Percentiles rank a stretch among this genome's conserved stretches.
phyloP scores from a whole-genome alignment of 2,113 vertebrate species.

The Perca fluviatilis region DNA sequence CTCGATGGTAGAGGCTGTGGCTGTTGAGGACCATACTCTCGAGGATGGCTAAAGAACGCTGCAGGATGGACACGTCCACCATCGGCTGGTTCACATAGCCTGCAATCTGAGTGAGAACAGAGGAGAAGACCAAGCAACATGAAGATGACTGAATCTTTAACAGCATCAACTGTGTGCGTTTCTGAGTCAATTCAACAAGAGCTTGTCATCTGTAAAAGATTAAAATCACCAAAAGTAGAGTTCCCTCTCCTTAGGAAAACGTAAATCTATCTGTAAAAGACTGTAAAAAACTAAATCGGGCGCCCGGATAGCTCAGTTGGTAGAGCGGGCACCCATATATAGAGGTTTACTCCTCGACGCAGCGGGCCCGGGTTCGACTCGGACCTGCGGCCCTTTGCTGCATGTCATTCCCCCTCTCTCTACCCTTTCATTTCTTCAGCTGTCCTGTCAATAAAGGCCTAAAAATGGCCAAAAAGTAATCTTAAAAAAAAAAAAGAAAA shows the following conservation, averaged over 20 bases:
- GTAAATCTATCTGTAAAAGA: not conserved
- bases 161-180: not conserved
- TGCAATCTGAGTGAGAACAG: slow-evolving; percentile 87
- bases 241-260: not conserved
- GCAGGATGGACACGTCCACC: slow-evolving; percentile 97
- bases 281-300: not conserved
- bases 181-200: not conserved
- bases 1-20: slow-evolving; percentile 96
- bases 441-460: too few relatives aligned
- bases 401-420: too few relatives aligned
- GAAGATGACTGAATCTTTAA: not conserved
- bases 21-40: slow-evolving; percentile 99
- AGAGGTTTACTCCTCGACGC: too few relatives aligned
- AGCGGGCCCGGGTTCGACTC: too few relatives aligned
- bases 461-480: too few relatives aligned
- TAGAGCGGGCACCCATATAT: too few relatives aligned
- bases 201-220: not conserved
- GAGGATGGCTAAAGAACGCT: slow-evolving; percentile 96
- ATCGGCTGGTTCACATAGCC: slow-evolving; percentile 97
- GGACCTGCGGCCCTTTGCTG: too few relatives aligned
- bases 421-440: too few relatives aligned
- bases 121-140: not conserved
- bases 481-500: too few relatives aligned
- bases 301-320: too few relatives aligned
- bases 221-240: not conserved